Evolutionary conservation across 2,888 invertebrate genomes (phyloP), one percentile per base, ranked within the genome.

Genomic region (Limenitis camilla): DNA sequence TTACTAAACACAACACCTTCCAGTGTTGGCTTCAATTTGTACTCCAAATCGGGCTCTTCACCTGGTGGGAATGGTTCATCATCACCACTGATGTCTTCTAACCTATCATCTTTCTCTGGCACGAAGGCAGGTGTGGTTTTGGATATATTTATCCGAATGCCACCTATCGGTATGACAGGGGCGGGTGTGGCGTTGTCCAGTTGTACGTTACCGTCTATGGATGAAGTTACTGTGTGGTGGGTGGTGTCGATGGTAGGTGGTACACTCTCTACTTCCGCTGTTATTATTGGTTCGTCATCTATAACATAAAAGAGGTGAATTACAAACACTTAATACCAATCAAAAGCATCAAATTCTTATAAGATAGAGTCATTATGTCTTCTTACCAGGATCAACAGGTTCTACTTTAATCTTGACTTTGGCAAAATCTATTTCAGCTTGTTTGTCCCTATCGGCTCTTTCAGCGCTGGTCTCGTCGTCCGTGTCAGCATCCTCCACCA

Each of bases 101-200:
- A 50, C 1, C 72, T 47, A n/a, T 58, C 63, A 0, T 81, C 81
- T 0, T 74, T 68, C 4, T 58, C 56, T n/a, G 59, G 59, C 9
- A 49, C 45, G 29, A 72, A 68, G 63, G 79, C 74, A 72, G 81
- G 80, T 67, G 91, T 72, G 7, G 91, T 88, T 76, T 94, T 94
- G 64, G 92, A 92, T 69, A 95, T 95, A 86, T 94, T 95, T 78
- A 95, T 95, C 68, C 94, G 92, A 61, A 95, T 95, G 72, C 90
- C 91, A 64, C 89, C 90, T 56, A 80, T 66, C 27, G 76, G 86
- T 55, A 65, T 74, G 0, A 67, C 47, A 6, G 88, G 79, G 8
- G 88, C 78, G 0, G 79, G 62, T 6, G 81, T 68, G 1, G 88
- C 74, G 2, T 90, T 81, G 39, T 90, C 90, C 8, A 91, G 76